Conservation (phyloP, 2,797 vertebrate genomes). For the Tinamus major region DNA sequence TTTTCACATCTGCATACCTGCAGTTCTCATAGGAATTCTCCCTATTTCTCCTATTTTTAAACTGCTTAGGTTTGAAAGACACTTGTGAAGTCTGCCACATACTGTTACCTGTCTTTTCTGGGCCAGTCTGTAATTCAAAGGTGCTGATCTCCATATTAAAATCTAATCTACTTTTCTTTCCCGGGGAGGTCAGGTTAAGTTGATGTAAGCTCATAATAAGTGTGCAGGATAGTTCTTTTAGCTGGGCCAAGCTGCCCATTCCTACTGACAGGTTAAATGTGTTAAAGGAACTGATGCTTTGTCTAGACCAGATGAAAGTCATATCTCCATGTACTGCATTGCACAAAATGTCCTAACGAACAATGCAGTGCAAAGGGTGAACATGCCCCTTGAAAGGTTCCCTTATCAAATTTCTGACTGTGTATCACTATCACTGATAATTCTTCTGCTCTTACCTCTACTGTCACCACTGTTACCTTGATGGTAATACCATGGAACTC, state of each 20-base stretch:
- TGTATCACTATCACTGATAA: background rate
- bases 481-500: background rate
- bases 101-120: background rate
- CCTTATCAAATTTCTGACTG: background rate
- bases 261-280: background rate
- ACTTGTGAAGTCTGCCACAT: fast-evolving
- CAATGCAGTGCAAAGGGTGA: background rate
- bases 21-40: background rate
- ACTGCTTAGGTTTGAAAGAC: background rate
- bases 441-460: background rate
- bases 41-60: background rate
- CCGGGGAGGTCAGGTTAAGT: background rate
- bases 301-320: background rate
- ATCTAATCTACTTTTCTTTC: background rate
- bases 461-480: background rate
- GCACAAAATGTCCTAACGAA: constrained; percentile 4
- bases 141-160: background rate
- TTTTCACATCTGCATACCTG: background rate
- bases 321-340: background rate
- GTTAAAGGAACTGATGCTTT: background rate
- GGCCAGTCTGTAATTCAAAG: background rate
- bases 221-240: background rate
- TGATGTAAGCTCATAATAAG: background rate
- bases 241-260: background rate
- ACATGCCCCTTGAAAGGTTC: background rate